Base-by-base conservation (phyloP, 2,797 vertebrate genomes). In the Molothrus ater region DNA sequence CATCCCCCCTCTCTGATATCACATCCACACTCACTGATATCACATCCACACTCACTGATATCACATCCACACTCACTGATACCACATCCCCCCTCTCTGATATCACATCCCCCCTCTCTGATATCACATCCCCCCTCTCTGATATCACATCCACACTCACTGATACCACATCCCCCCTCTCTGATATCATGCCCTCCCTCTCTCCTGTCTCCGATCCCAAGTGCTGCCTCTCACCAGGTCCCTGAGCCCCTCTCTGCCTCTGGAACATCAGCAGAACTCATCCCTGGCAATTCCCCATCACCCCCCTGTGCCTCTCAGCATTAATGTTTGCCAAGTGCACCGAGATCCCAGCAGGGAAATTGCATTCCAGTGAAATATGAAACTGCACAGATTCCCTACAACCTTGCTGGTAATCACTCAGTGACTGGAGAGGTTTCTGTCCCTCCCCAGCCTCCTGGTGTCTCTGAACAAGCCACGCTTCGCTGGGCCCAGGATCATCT, bases 261-360 rank as follows among this genome's bases (percentile, higher is more conserved):
- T 47, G 12, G 47, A 76, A 21, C 7, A 1, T 9, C 75, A 68
- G 68, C 78, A 91, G 56, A 70, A 34, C 50, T 43, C 57, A 64
- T 28, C 48, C 88, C 74, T 71, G 86, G 71, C 74, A 69, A 40
- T 84, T 14, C 8, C 45, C 59, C 72, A 7, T 10, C 60, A 3
- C 88, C 0, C 0, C 0, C 19, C 59, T 38, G 64, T 47, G 76
- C 89, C 74, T 66, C 90, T 66, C 36, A 40, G 69, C 70, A 38
- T 84, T 19, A 38, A 56, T 38, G 63, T 73, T 48, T 70, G 79
- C 45, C 36, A 57, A 60, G 73, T 28, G 83, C 88, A 65, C 11
- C 2, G 68, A 82, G 90, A 94, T 76, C 86, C 78, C 96, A 88
- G 86, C 90, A 88, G 86, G 76, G 63, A 94, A 97, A 84, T 63